Evolutionary conservation across 1,140 invertebrate genomes (phyloP), one percentile per base, ranked within the genome.

Genomic region (Mesaphorura yosii): DNA sequence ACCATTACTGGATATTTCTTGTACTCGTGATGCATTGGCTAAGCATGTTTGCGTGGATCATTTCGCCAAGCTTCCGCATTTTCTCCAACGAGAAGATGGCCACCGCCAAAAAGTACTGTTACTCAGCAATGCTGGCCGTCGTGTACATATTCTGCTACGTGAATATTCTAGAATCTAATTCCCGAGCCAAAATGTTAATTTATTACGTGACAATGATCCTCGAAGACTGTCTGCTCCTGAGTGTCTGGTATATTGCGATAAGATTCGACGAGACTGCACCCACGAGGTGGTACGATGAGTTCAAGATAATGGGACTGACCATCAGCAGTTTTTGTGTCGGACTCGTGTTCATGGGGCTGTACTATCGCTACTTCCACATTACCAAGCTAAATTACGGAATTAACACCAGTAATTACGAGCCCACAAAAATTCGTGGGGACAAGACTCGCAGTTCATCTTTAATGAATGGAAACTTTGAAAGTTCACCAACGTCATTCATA

Each of bases 161-260:
- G 37, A 91, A 92, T 72, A 72, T 92, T 40, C 82, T 88, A 54
- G 81, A 86, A 61, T 77, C 79, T 6, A 84, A 84, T 68, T 78
- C 86, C 60, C 70, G 82, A 41, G 80, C 83, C 63, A 86, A 86
- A 70, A 85, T 87, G 79, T 76, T 80, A 12, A 84, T 84, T 48
- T 93, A 86, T 73, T 92, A 92, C 70, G 76, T 83, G n/a, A 86
- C 89, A 27, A 90, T 91, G 86, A 81, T 88, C 66, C 71, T 90
- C 39, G 89, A 93, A 71, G 92, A 91, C 67, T 76, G 76, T 53
- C 73, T 89, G 26, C 68, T 87, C 3, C 76, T 88, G 59, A 75
- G 75, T 39, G 78, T 72, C 62, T 86, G 76, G 81, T 72, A 76
- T 69, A 76, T 72, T 27, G 71, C 74, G 51, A 66, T 74, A 53